Conservation (phyloP, 2,888 invertebrate genomes). For the Pammene fasciana region DNA sequence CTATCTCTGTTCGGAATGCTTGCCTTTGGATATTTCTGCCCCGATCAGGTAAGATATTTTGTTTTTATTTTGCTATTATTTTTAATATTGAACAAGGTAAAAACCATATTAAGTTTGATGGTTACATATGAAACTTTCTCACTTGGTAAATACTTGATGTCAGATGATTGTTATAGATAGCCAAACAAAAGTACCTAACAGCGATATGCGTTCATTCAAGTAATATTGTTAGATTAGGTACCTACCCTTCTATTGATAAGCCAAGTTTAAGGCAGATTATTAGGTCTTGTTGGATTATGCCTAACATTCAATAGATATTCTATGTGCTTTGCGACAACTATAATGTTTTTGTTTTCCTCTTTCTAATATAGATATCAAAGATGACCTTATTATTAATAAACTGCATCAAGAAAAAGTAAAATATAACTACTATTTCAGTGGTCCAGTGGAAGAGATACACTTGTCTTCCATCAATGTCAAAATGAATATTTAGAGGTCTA, state of each 20-base stretch:
- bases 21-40: constrained; percentile 95
- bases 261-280: neutral
- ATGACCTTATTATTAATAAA: too few relatives aligned
- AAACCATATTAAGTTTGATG: neutral
- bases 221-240: neutral
- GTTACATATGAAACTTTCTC: too few relatives aligned
- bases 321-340: constrained; percentile 7
- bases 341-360: neutral
- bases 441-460: too few relatives aligned
- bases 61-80: too few relatives aligned
- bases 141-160: neutral
- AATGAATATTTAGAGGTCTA: too few relatives aligned
- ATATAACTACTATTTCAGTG: too few relatives aligned
- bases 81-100: neutral
- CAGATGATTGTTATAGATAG: neutral
- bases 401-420: too few relatives aligned
- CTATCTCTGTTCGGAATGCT: constrained; percentile 93
- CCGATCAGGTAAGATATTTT: constrained; percentile 88
- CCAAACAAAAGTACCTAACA: neutral
- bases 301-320: neutral
- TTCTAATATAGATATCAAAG: too few relatives aligned
- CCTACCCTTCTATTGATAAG: neutral
- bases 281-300: neutral
- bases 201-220: neutral
- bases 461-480: too few relatives aligned